These are phyloP conservation scores for Spodoptera littoralis DNA, from an alignment of 2,888 invertebrate species.

Conservation along the genomic window DNA sequence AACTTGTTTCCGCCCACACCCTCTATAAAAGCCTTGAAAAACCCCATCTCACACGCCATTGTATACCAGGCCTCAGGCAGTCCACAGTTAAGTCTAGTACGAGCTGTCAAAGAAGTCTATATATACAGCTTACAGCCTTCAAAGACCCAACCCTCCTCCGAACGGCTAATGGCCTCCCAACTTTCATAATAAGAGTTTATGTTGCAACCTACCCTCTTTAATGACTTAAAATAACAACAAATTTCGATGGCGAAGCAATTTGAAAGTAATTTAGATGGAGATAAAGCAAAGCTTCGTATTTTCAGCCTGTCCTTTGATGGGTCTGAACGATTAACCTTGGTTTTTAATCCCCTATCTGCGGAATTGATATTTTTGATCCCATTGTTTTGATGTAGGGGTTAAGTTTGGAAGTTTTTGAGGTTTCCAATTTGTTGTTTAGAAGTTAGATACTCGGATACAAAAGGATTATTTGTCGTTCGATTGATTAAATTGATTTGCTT, in stretches of 20 bases:
- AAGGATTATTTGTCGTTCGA: too few relatives aligned
- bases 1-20: conserved; percentile 21
- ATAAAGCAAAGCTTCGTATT: conserved; percentile 47
- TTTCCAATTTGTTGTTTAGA: too few relatives aligned
- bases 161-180: conserved; percentile 62
- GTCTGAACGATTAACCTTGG: conserved; percentile 40
- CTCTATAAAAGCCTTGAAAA: conserved; percentile 22
- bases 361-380: not conserved
- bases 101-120: conserved; percentile 56
- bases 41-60: conserved; percentile 36
- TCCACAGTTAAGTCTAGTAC: conserved; percentile 45
- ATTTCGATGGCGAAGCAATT: conserved; percentile 59
- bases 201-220: conserved; percentile 57
- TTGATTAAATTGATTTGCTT: too few relatives aligned
- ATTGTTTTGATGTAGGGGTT: too few relatives aligned
- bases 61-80: conserved; percentile 34
- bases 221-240: conserved; percentile 62
- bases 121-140: conserved; percentile 60
- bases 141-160: conserved; percentile 45
- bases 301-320: conserved; percentile 45
- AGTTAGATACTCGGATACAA: too few relatives aligned
- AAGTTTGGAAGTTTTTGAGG: too few relatives aligned
- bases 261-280: conserved; percentile 55
- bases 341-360: conserved; percentile 20
- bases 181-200: conserved; percentile 67